Evolutionary conservation across 2,888 invertebrate species (phyloP), one percentile per base, ranked within the genome.

Genomic region (Hirtodrosophila confusa): DNA sequence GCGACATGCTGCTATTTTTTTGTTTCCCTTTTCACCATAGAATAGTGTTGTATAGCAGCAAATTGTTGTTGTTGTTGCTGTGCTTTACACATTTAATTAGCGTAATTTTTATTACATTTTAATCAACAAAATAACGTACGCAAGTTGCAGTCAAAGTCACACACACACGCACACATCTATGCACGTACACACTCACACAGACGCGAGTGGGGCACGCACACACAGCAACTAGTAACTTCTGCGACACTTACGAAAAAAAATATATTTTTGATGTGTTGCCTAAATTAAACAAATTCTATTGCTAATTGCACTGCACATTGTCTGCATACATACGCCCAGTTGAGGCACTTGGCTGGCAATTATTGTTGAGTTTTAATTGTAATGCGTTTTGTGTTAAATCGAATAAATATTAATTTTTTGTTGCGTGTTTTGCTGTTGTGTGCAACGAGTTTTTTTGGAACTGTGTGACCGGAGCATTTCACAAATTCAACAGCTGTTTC

Each of bases 171-270:
- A 39, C 17, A 55, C 29, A 12, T 17, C 11, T 8, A 41, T 31
- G 7, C n/a, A 49, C 57, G 37, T 45, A 41, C 11, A 37, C 31
- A 56, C 35, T 48, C 45, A 75, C 53, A 56, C 60, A 71, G 47
- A 64, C 43, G 71, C 66, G 72, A 66, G 61, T 71, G 72, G 63
- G 63, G 75, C 79, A 70, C 79, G 69, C 86, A 78, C 78, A 82
- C 78, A 87, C 83, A 83, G 83, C 83, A 87, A 83, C 83, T 83
- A 85, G 83, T 83, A 83, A 85, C 75, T 87, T 87, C 86, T 80
- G 86, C 86, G 77, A 78, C 80, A 77, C 85, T 80, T 80, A 86
- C 65, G 85, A 80, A 84, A 78, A 80, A 68, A 63, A 70, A 67
- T 78, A 61, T 78, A 37, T 62, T 57, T 57, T 65, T 54, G 10